phyloP scores from a whole-genome alignment of 2,888 invertebrate species.

The Caenorhabditis sp. region DNA sequence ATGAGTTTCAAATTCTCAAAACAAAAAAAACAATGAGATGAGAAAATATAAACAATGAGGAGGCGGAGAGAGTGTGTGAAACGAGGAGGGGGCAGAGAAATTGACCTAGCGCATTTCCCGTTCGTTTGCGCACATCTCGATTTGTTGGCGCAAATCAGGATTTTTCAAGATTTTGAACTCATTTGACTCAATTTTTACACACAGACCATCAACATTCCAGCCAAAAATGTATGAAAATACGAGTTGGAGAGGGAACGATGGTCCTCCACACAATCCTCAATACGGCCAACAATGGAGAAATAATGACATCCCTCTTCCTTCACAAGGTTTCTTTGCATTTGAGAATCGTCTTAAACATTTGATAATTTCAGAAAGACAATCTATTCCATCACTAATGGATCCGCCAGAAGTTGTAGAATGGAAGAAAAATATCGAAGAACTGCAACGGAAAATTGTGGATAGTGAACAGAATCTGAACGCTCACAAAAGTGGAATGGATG shows the following conservation, averaged over 20 bases:
- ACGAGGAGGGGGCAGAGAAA: slow-evolving; percentile 18
- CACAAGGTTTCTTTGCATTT: slow-evolving; percentile 41
- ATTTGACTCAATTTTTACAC: not conserved
- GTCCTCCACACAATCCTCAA: not conserved
- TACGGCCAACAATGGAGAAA: slow-evolving; percentile 37
- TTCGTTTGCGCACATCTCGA: slow-evolving; percentile 1
- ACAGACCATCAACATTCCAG: not conserved
- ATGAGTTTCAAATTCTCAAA: not conserved
- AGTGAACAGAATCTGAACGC: slow-evolving; percentile 97
- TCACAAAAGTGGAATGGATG: slow-evolving; percentile 87
- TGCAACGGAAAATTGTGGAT: slow-evolving; percentile 90
- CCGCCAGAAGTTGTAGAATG: slow-evolving; percentile 62
- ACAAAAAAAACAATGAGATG: not conserved
- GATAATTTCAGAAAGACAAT: slow-evolving; percentile 85
- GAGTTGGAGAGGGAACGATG: slow-evolving; percentile 36
- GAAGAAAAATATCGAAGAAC: slow-evolving; percentile 78
- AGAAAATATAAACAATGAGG: slow-evolving; percentile 15
- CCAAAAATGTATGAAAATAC: slow-evolving; percentile 42
- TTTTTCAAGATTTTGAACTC: slow-evolving; percentile 11
- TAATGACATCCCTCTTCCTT: slow-evolving; percentile 50
- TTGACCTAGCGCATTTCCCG: not conserved
- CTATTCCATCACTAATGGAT: slow-evolving; percentile 58
- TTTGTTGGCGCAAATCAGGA: slow-evolving; percentile 8
- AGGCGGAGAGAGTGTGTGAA: slow-evolving; percentile 25
- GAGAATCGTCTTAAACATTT: not conserved